phyloP scores from a whole-genome alignment of 2,888 invertebrate species.

The Andrena praecox region DNA sequence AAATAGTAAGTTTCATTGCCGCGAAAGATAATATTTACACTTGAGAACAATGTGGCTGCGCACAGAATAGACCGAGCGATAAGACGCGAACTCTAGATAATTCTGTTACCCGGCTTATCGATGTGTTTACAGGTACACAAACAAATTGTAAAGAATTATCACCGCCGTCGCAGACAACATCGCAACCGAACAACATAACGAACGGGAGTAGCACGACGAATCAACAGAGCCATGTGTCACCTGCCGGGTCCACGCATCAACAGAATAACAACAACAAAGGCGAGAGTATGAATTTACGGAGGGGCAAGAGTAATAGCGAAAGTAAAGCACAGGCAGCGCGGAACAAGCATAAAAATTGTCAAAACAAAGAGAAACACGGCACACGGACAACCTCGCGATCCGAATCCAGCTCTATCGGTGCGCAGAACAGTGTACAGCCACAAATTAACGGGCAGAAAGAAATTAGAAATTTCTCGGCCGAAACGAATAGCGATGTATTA shows the following conservation, averaged over 20 bases:
- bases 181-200: slow-evolving; percentile 69
- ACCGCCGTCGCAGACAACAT: slow-evolving; percentile 76
- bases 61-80: no score
- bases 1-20: slow-evolving; percentile 76
- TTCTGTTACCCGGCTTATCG: slow-evolving; percentile 13
- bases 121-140: slow-evolving; percentile 75
- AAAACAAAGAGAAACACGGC: slow-evolving; percentile 83
- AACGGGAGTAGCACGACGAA: slow-evolving; percentile 74
- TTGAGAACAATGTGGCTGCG: no score
- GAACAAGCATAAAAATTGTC: slow-evolving; percentile 86
- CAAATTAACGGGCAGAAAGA: slow-evolving; percentile 79
- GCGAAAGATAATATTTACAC: background rate
- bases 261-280: slow-evolving; percentile 85
- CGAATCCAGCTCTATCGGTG: slow-evolving; percentile 81
- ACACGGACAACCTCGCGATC: slow-evolving; percentile 82
- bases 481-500: slow-evolving; percentile 73
- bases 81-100: background rate
- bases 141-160: slow-evolving; percentile 81
- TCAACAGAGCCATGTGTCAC: slow-evolving; percentile 73
- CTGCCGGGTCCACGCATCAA: slow-evolving; percentile 67
- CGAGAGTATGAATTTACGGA: slow-evolving; percentile 81
- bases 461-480: slow-evolving; percentile 75
- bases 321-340: slow-evolving; percentile 86
- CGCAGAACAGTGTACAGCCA: slow-evolving; percentile 71
- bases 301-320: slow-evolving; percentile 83